phyloP scores from a whole-genome alignment of 2,113 vertebrate genomes.

The Aphelocoma coerulescens region DNA sequence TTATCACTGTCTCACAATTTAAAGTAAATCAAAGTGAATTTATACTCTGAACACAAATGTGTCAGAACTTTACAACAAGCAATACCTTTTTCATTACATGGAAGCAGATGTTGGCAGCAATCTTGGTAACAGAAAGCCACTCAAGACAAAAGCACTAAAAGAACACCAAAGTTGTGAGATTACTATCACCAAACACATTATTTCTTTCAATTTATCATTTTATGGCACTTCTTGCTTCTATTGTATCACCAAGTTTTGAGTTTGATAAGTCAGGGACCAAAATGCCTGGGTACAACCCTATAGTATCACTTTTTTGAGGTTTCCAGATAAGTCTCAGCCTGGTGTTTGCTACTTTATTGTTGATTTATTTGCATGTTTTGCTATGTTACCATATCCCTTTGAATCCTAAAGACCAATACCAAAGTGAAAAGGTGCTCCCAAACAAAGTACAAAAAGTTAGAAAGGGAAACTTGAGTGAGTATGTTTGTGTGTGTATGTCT shows the following conservation, averaged over 20 bases:
- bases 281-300: neutral
- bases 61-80: conserved; percentile 2
- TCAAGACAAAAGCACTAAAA: neutral
- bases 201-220: conserved; percentile 14
- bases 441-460: neutral
- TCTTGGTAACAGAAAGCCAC: neutral
- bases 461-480: neutral
- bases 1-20: conserved; percentile 32
- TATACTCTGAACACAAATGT: neutral
- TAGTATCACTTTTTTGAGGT: neutral
- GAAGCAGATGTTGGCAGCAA: neutral
- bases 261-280: neutral
- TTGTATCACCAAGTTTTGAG: neutral
- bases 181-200: neutral
- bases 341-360: neutral
- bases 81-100: conserved; percentile 10
- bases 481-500: too few relatives aligned
- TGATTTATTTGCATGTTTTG: neutral
- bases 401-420: neutral
- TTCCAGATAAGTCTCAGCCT: neutral
- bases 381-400: neutral
- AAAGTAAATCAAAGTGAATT: conserved; percentile 28
- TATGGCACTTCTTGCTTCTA: neutral
- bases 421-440: neutral
- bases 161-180: neutral